Conservation (phyloP, 2,888 invertebrate genomes). For the Deroplatys truncata region DNA sequence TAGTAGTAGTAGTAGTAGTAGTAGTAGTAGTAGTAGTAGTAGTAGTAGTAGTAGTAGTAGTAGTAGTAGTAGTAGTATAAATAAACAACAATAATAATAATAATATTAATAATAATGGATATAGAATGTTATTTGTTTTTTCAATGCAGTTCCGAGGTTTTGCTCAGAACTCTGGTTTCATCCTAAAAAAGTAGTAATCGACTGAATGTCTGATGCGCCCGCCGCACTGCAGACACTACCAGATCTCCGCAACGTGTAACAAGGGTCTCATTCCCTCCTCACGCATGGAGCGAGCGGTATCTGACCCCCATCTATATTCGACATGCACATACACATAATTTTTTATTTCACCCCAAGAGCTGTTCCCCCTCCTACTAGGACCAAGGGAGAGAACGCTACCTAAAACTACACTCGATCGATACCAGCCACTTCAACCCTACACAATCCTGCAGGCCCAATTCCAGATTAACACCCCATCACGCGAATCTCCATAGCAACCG, state of each 20-base stretch:
- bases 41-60: too few species aligned
- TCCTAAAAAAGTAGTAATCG: too few species aligned
- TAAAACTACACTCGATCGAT: background rate
- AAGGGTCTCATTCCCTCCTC: background rate
- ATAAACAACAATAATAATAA: too few species aligned
- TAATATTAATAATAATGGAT: too few species aligned
- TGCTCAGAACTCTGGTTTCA: too few species aligned
- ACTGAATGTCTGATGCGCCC: background rate
- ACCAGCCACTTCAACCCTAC: background rate
- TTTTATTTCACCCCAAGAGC: background rate
- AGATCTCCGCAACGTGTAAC: background rate
- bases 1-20: too few species aligned
- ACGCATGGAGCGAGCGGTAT: background rate
- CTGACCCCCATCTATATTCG: background rate
- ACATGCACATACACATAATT: background rate
- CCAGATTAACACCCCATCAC: background rate
- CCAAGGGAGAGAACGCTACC: background rate
- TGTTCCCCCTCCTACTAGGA: background rate
- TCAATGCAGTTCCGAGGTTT: too few species aligned
- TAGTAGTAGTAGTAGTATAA: too few species aligned
- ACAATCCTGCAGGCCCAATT: background rate
- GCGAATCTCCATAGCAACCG: background rate
- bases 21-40: too few species aligned
- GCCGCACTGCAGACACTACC: background rate
- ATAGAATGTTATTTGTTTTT: too few species aligned